A percentile compares a stretch with the other conserved stretches of the same genome.
Evolutionary conservation across 2,113 vertebrate genomes (phyloP).

Genomic region (Jaculus jaculus): DNA sequence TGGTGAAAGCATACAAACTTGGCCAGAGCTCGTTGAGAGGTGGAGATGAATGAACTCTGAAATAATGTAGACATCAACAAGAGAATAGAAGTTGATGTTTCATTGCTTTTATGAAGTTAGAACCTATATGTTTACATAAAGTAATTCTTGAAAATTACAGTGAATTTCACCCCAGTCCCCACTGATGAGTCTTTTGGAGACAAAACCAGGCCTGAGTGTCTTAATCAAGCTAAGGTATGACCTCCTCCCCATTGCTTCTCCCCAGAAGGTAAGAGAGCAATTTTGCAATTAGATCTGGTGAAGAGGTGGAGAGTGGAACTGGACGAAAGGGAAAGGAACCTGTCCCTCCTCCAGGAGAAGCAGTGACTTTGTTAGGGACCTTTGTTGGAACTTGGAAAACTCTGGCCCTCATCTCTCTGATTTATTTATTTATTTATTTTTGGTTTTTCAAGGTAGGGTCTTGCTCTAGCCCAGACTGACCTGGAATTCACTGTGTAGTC

Average conservation of each 20-base stretch:
- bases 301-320: neutral
- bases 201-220: neutral
- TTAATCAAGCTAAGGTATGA: neutral
- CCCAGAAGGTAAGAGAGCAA: neutral
- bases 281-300: neutral
- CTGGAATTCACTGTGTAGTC: no score
- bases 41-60: constrained; percentile 12
- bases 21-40: neutral
- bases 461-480: no score
- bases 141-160: neutral
- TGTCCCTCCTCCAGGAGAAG: neutral
- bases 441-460: no score
- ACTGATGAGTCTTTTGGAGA: neutral
- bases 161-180: neutral
- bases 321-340: constrained; percentile 31
- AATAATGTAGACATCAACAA: neutral
- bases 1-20: neutral
- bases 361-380: neutral
- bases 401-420: constrained; percentile 17
- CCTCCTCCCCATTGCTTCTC: neutral
- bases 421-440: no score
- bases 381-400: constrained; percentile 24
- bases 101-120: neutral
- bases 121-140: constrained; percentile 8
- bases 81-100: constrained; percentile 6